These are phyloP conservation scores for Zelleria hepariella DNA, from an alignment of 2,888 invertebrate genomes.

Conservation along the genomic window DNA sequence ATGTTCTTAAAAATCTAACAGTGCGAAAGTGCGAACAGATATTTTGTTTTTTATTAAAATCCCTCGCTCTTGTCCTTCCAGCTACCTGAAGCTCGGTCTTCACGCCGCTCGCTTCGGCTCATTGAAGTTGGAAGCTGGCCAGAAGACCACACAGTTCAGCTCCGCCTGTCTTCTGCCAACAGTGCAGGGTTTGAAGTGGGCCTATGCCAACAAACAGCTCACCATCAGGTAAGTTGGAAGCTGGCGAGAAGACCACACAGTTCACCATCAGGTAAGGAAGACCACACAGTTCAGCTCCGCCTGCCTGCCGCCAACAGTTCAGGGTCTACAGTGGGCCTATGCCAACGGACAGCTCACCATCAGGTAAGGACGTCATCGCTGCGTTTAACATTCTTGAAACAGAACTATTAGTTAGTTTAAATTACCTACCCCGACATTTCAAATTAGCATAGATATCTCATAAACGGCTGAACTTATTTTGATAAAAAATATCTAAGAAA, in stretches of 20 bases:
- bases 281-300: conserved; percentile 71
- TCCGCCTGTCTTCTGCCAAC: conserved; percentile 88
- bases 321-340: conserved; percentile 79
- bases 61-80: conserved; percentile 66
- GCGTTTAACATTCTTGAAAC: neutral
- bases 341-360: conserved; percentile 81
- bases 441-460: too few species aligned
- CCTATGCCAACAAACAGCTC: conserved; percentile 82
- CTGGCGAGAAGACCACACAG: too few species aligned
- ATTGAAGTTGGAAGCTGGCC: conserved; percentile 65
- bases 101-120: conserved; percentile 91
- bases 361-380: conserved; percentile 48
- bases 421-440: too few species aligned
- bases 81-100: conserved; percentile 92
- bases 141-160: conserved; percentile 54
- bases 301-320: conserved; percentile 88
- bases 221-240: conserved; percentile 68
- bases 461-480: too few species aligned
- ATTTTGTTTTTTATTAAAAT: too few species aligned
- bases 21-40: too few species aligned
- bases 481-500: too few species aligned
- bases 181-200: conserved; percentile 78
- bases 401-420: too few species aligned
- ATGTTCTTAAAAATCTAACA: too few species aligned
- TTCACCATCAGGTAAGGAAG: too few species aligned